Conservation (phyloP, 1,140 invertebrate genomes). For the Neodiprion virginianus region DNA sequence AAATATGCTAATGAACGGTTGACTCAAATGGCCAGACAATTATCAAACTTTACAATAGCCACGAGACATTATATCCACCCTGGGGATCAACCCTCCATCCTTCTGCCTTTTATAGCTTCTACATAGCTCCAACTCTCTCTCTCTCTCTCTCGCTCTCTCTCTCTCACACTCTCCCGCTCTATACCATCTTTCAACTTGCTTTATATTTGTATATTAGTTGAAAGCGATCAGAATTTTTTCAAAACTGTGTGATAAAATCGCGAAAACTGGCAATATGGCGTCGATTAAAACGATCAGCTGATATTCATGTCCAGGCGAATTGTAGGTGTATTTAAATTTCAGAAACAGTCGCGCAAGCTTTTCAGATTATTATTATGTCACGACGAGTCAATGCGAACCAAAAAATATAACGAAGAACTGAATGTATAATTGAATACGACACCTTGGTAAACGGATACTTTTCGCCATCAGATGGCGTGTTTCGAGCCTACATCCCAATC, state of each 20-base stretch:
- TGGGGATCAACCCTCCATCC: conserved; percentile 18
- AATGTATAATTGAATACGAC: not conserved
- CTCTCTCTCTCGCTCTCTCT: conserved; percentile 22
- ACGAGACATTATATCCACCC: conserved; percentile 28
- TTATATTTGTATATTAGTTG: conserved; percentile 4
- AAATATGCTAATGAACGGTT: conserved; percentile 60
- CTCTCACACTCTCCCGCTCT: conserved; percentile 25
- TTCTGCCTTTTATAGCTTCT: conserved; percentile 30
- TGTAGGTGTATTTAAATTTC: too few species aligned
- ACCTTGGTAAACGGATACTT: not conserved
- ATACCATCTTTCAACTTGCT: conserved; percentile 30
- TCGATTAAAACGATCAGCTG: too few species aligned
- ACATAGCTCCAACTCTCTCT: conserved; percentile 29
- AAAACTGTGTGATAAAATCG: not conserved
- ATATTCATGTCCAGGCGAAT: too few species aligned
- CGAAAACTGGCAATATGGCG: not conserved
- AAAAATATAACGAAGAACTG: not conserved
- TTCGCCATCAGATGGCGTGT: not conserved
- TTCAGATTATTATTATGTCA: too few species aligned
- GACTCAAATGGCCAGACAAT: conserved; percentile 58
- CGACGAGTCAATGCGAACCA: too few species aligned
- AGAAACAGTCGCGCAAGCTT: too few species aligned
- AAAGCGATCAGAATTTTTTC: not conserved
- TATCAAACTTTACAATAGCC: conserved; percentile 57
- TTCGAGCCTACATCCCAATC: not conserved